These are phyloP conservation scores for Parochlus steinenii DNA, from an alignment of 2,888 invertebrate genomes.

Conservation along the genomic window DNA sequence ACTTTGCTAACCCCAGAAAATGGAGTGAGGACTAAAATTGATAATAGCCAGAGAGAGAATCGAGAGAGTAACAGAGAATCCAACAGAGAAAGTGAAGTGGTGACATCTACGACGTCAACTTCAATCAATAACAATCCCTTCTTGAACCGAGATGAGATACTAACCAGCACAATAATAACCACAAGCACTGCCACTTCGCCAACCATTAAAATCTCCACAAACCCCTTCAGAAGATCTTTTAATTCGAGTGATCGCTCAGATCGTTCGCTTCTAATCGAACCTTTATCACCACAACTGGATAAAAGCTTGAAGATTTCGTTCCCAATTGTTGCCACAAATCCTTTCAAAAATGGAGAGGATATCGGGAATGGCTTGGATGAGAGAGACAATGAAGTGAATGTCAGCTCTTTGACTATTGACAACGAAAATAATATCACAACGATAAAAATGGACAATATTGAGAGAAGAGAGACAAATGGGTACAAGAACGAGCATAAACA, in stretches of 20 bases:
- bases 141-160: slow-evolving; percentile 3
- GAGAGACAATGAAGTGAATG: slow-evolving; percentile 6
- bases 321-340: slow-evolving; percentile 5
- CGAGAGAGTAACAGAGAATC: background rate
- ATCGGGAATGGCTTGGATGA: slow-evolving; percentile 1
- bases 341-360: slow-evolving; percentile 1
- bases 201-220: slow-evolving; percentile 12
- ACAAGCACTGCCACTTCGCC: background rate
- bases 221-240: slow-evolving; percentile 13
- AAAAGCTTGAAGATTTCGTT: slow-evolving; percentile 9
- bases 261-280: too few species aligned
- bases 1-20: slow-evolving; percentile 13
- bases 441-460: slow-evolving; percentile 5
- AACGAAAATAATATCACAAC: slow-evolving; percentile 8
- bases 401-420: slow-evolving; percentile 4
- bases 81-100: slow-evolving; percentile 1
- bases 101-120: slow-evolving; percentile 8
- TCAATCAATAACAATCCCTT: slow-evolving; percentile 9
- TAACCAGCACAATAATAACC: slow-evolving; percentile 5
- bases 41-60: background rate
- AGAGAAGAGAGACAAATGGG: too few species aligned
- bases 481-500: too few species aligned
- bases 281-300: too few species aligned
- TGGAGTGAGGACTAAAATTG: background rate
- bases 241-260: slow-evolving; percentile 3